Evolutionary conservation across 1,140 invertebrate genomes (phyloP), one percentile per base, ranked within the genome.

Genomic region (Conus ventricosus): DNA sequence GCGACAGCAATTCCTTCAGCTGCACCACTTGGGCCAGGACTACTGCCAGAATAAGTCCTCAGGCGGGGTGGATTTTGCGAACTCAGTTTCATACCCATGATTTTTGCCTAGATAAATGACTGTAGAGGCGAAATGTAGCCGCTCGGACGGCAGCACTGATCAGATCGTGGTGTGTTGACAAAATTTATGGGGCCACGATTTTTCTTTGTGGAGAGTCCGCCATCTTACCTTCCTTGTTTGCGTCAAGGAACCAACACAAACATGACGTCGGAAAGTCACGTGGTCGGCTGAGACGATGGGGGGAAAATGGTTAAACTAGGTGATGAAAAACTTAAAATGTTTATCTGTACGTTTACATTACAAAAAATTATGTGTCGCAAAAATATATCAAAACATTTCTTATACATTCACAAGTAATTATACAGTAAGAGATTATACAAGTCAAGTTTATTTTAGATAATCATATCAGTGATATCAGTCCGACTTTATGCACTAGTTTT

Each of bases 151-250:
- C 39, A 25, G 25, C 75, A 20, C 25, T 87, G 75, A 3, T 57
- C 17, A 54, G 10, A n/a, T 54, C 85, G 15, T n/a, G 39, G 5
- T 57, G 39, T 87, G 82, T 39, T 78, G 75, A 80, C 85, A 57
- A 54, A 13, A 87, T 87, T 87, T 87, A 87, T 78, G 85, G 85
- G 39, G 80, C 85, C 5, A 87, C 67, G 39, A 87, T 27, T 57
- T 78, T 78, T 51, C 75, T 75, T 27, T 78, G 54, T 39, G 39
- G 55, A 67, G 85, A 78, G 85, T 87, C 93, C 91, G 93, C 93
- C 93, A 94, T 94, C 91, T 92, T 91, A 81, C 92, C 92, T 94
- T 93, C 93, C 92, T 93, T 93, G 91, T 93, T 94, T 93, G 92
- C 92, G 91, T 92, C 90, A 93, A 89, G 93, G 92, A 92, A 94